Percentiles rank a stretch among this genome's conserved stretches.
phyloP scores from a whole-genome alignment of 2,113 vertebrate genomes.

The Bettongia penicillata region DNA sequence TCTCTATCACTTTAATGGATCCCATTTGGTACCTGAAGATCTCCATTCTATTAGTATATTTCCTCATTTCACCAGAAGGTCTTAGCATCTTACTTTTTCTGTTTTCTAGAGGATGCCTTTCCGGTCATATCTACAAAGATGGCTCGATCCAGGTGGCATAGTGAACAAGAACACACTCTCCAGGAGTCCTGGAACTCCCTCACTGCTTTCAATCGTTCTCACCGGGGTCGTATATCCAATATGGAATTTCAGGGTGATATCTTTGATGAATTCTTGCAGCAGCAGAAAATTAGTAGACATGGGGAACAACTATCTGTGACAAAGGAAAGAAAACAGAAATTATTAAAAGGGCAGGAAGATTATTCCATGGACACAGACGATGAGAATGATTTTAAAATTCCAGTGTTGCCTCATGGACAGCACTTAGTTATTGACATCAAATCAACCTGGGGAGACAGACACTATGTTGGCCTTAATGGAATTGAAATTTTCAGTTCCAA shows the following conservation, averaged over 20 bases:
- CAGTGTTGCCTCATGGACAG: constrained; percentile 91
- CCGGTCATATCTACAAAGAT: not conserved
- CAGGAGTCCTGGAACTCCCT: constrained; percentile 95
- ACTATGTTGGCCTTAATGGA: constrained; percentile 96
- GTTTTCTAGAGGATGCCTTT: constrained; percentile 77
- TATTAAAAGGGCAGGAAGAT: constrained; percentile 72
- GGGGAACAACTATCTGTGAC: constrained; percentile 54
- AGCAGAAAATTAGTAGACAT: constrained; percentile 81
- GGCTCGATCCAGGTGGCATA: constrained; percentile 78
- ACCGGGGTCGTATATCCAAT: constrained; percentile 93
- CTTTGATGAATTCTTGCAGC: constrained; percentile 95
- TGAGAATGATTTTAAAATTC: constrained; percentile 90
- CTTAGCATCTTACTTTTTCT: constrained; percentile 36
- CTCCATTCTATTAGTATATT: not conserved
- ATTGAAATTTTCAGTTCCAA: constrained; percentile 94
- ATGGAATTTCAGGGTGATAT: constrained; percentile 92
- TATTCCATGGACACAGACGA: constrained; percentile 77
- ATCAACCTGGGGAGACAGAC: constrained; percentile 98
- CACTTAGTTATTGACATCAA: constrained; percentile 90
- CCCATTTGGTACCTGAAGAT: not conserved
- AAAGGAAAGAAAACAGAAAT: constrained; percentile 74
- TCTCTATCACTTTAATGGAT: not conserved
- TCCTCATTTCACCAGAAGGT: fast-evolving
- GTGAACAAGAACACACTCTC: constrained; percentile 88
- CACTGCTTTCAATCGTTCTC: constrained; percentile 92